Base-by-base conservation (phyloP, 2,888 invertebrate genomes). In the Dorcus parallelipipedus region DNA sequence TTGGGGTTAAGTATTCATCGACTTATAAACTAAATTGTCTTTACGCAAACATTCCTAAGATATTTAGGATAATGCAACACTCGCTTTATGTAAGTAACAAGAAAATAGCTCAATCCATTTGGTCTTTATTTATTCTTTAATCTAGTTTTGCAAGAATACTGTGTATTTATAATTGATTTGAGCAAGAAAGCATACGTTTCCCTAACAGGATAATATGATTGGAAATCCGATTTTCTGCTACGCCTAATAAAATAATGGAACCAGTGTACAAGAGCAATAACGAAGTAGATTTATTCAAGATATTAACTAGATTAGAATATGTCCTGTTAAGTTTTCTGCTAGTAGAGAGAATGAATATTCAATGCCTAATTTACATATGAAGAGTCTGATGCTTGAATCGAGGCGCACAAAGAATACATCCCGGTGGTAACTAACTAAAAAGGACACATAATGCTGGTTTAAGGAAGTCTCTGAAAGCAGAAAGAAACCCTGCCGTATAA, bases 281-380 rank as follows among this genome's bases (percentile, higher is more conserved):
- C 45, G 17, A 23, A 47, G 45, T n/a, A 33, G 51, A 56, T 56
- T 56, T 56, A 70, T 68, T 67, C 52, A 66, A 71, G 68, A 70
- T 69, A 69, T 56, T 56, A 56, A 56, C 56, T 52, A 52, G 56
- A 56, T 56, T 56, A 52, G 71, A 69, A 69, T 65, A 67, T 67
- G 69, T 67, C 66, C 64, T 65, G 65, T 66, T 65, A 66, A 69
- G 68, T 72, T 71, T 64, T 59, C 59, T 59, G 59, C 65, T 67
- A 68, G 69, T 69, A 69, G 58, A 64, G 60, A 64, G 66, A 65
- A 75, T 76, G 76, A 75, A 76, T 76, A 76, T 75, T 76, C 74
- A 76, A 69, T 73, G 64, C 58, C 63, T 64, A 63, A 76, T 75
- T 76, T 74, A 67, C 75, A 76, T 75, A 70, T 74, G 72, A 72